Percentiles rank a stretch among this genome's conserved stretches.
Evolutionary conservation across 2,113 vertebrate genomes (phyloP).

Genomic region (Lonchura striata): DNA sequence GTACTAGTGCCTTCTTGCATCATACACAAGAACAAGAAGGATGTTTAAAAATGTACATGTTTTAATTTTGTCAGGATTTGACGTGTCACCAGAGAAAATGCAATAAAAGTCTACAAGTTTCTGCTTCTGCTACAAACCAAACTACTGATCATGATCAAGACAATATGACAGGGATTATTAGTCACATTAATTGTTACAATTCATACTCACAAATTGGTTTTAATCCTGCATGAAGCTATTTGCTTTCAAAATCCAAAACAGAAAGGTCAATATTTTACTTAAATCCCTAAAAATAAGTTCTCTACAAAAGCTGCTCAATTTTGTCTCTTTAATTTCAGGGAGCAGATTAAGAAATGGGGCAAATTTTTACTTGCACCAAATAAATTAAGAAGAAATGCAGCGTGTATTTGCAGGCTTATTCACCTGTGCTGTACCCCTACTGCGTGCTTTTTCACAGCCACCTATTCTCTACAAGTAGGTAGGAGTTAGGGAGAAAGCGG

Average conservation of each 20-base stretch:
- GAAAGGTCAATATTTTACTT: background rate
- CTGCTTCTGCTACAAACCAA: background rate
- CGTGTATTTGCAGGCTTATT: background rate
- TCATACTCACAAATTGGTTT: constrained; percentile 7
- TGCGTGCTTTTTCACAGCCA: background rate
- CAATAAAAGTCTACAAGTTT: background rate
- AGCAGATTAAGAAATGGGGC: background rate
- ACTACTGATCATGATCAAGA: background rate
- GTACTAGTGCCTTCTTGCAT: background rate
- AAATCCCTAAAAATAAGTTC: background rate
- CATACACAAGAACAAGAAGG: background rate
- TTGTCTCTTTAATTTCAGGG: background rate
- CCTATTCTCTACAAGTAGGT: background rate
- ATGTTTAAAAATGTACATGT: background rate
- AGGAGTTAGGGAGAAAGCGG: background rate
- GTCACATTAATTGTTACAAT: background rate
- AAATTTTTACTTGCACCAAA: background rate
- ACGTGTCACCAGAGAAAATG: background rate
- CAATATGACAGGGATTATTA: background rate
- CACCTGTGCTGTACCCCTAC: background rate
- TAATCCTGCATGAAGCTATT: background rate
- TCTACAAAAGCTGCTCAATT: background rate
- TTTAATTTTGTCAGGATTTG: background rate
- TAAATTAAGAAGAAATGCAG: background rate
- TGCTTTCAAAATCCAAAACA: constrained; percentile 2